phyloP scores from a whole-genome alignment of 1,140 invertebrate species.

The Ptiloglossa arizonensis region DNA sequence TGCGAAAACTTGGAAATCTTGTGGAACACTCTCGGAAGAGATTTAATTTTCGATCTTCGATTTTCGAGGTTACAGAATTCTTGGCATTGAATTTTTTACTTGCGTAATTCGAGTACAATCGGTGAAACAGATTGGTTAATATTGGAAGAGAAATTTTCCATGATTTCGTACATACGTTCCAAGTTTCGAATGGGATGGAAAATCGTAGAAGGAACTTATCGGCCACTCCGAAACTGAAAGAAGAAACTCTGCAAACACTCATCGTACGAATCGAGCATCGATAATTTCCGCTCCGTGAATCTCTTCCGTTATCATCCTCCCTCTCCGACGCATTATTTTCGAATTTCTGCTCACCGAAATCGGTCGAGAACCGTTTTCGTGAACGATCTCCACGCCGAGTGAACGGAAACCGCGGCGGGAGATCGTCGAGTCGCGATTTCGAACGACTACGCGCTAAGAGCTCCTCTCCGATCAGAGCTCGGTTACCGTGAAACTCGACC shows the following conservation, averaged over 20 bases:
- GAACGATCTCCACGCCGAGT: background rate
- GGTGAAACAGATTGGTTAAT: no score
- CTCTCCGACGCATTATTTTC: conserved; percentile 5
- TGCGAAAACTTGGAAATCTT: no score
- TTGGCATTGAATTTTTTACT: no score
- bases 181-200: no score
- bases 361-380: background rate
- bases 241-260: background rate
- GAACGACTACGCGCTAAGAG: background rate
- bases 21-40: no score
- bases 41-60: no score
- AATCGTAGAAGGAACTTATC: no score
- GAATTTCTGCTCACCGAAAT: background rate
- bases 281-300: background rate
- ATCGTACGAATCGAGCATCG: background rate
- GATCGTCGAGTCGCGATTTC: background rate
- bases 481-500: conserved; percentile 25
- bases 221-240: background rate
- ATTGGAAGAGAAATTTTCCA: no score
- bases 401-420: background rate
- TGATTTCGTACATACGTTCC: no score
- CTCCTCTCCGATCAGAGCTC: no score
- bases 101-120: no score
- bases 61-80: no score
- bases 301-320: conserved; percentile 5